Base-by-base conservation (phyloP, 2,113 vertebrate genomes). In the Excalfactoria chinensis region DNA sequence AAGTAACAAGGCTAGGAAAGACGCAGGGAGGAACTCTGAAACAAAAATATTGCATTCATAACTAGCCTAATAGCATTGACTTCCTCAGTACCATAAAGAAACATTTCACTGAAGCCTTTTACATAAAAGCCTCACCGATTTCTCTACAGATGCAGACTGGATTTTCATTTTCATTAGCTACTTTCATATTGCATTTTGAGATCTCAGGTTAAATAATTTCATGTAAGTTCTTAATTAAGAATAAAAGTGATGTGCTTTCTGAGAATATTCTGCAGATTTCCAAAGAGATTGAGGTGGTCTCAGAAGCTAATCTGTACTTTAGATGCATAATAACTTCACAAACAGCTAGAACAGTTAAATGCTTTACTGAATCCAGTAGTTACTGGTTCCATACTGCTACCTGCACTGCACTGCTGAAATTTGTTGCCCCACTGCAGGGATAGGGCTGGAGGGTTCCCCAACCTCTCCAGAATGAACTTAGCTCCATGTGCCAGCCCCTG, bases 141-240 rank as follows among this genome's bases (percentile, higher is more conserved):
- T 90, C 41, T 93, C 43, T 78, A 34, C 51, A 91, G 66, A 72
- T 72, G 90, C 80, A 86, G 48, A n/a, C 17, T 68, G 40, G 40
- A 66, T 81, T 93, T 80, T 63, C 5, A 63, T 88, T 95, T 90
- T 84, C 62, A 44, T 86, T 93, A 75, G 58, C 64, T 76, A 51
- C 56, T 68, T 88, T 86, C 17, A 60, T 34, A 56, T 60, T 1
- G 3, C 20, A 40, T 92, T 88, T 83, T 84, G 80, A 84, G 62
- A 78, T 84, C 46, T 40, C 76, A 86, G 35, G 23, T 88, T 90
- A 93, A 91, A 86, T 78, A 69, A 9, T 68, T 82, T 28, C 41
- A 86, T 80, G 40, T 23, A 78, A 64, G 60, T 70, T 64, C 53
- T 86, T 84, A 93, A 84, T 88, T 74, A 81, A 94, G 56, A 84